A percentile compares a stretch with the other conserved stretches of the same genome.
Conservation (phyloP, 2,888 invertebrate species). For the Euphydryas editha region DNA sequence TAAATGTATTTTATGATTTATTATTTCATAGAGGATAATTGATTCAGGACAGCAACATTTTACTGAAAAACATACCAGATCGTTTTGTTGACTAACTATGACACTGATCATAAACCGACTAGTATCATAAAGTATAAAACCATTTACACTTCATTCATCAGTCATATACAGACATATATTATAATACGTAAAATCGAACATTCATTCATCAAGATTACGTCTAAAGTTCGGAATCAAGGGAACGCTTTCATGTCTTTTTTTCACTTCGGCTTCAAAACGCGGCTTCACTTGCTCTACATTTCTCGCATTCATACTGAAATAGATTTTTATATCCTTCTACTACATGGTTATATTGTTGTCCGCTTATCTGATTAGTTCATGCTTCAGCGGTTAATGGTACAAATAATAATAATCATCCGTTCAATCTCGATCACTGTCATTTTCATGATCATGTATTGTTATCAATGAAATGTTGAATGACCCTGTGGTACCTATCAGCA, state of each 20-base stretch:
- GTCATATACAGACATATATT: conserved; percentile 33
- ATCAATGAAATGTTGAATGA: conserved; percentile 70
- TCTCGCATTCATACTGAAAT: conserved; percentile 49
- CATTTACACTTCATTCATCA: conserved; percentile 44
- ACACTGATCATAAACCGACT: conserved; percentile 30
- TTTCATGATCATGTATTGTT: conserved; percentile 54
- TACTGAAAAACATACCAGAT: conserved; percentile 10
- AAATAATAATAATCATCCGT: conserved; percentile 26
- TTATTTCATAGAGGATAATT: conserved; percentile 23
- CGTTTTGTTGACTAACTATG: conserved; percentile 3
- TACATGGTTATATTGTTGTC: conserved; percentile 30
- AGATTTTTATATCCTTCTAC: conserved; percentile 45
- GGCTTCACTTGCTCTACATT: conserved; percentile 66
- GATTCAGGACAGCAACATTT: conserved; percentile 25
- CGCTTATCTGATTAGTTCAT: conserved; percentile 40
- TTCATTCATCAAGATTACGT: conserved; percentile 24
- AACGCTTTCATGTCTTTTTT: conserved; percentile 65
- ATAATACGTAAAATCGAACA: conserved; percentile 34
- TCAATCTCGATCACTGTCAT: conserved; percentile 30
- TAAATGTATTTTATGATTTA: conserved; percentile 9
- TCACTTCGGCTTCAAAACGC: conserved; percentile 64
- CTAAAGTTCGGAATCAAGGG: conserved; percentile 23
- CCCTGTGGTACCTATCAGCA: conserved; percentile 77
- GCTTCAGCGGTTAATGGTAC: conserved; percentile 44
- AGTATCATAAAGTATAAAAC: conserved; percentile 37